Conservation (phyloP, 2,888 invertebrate genomes). For the Trichopria drosophilae region DNA sequence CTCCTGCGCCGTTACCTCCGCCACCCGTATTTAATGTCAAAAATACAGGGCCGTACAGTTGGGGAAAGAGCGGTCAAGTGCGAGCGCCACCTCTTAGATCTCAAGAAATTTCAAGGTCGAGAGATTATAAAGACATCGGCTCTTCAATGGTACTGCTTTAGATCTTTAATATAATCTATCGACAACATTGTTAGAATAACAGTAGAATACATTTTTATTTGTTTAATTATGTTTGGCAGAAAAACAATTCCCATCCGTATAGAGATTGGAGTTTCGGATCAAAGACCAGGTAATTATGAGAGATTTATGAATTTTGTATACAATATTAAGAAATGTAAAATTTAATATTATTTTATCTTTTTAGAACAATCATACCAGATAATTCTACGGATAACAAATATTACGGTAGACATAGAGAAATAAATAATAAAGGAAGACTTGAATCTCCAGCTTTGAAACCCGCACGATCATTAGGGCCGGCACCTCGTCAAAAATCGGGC, state of each 20-base stretch:
- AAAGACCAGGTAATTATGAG: slow-evolving; percentile 46
- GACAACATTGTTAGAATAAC: background rate
- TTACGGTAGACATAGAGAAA: slow-evolving; percentile 48
- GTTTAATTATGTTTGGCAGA: slow-evolving; percentile 35
- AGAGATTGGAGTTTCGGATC: slow-evolving; percentile 51
- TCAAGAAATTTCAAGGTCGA: slow-evolving; percentile 37
- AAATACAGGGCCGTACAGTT: slow-evolving; percentile 49
- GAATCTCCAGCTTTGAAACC: slow-evolving; percentile 56
- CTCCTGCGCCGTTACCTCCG: slow-evolving; percentile 53
- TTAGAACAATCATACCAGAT: slow-evolving; percentile 50
- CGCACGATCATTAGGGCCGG: slow-evolving; percentile 44
- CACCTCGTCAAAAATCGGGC: slow-evolving; percentile 56
- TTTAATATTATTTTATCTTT: slow-evolving; percentile 7
- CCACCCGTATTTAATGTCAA: slow-evolving; percentile 54
- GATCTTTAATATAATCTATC: too few species aligned
- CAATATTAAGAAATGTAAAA: background rate
- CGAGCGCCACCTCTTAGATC: too few species aligned
- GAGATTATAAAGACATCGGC: slow-evolving; percentile 50
- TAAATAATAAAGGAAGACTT: slow-evolving; percentile 58
- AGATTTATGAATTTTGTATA: background rate
- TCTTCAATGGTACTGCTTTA: slow-evolving; percentile 46
- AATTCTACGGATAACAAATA: slow-evolving; percentile 46
- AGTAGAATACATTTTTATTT: slow-evolving; percentile 2
- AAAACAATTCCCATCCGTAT: slow-evolving; percentile 39
- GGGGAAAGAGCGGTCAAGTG: too few species aligned